Evolutionary conservation across 2,113 vertebrate species (phyloP).

Genomic region (Columba livia): DNA sequence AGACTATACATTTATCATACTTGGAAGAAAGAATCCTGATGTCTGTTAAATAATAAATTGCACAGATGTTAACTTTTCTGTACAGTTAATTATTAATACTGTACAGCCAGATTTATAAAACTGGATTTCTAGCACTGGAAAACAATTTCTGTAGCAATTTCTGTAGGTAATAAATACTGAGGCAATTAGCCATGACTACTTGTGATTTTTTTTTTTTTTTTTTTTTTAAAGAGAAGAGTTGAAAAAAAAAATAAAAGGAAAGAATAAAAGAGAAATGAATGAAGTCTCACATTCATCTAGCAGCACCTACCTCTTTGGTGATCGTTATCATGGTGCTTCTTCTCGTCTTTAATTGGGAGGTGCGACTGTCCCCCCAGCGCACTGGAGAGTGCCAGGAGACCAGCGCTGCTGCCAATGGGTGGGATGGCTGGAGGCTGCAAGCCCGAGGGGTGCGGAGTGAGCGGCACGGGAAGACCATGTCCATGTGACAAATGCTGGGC

Average conservation of each 20-base stretch:
- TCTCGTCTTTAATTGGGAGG: conserved; percentile 85
- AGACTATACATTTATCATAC: conserved; percentile 59
- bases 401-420: conserved; percentile 83
- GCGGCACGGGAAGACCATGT: conserved; percentile 84
- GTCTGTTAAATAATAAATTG: conserved; percentile 63
- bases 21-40: conserved; percentile 1
- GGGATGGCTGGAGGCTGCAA: conserved; percentile 84
- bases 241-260: background rate
- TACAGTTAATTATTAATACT: conserved; percentile 69
- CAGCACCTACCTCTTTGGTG: conserved; percentile 83
- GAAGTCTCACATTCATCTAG: background rate
- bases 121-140: conserved; percentile 27
- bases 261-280: accelerated
- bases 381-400: conserved; percentile 84
- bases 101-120: conserved; percentile 45
- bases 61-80: conserved; percentile 61
- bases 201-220: background rate
- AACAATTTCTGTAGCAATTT: conserved; percentile 32
- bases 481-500: conserved; percentile 88
- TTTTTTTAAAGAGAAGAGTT: background rate
- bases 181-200: background rate
- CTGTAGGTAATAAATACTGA: background rate
- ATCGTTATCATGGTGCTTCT: conserved; percentile 86
- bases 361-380: conserved; percentile 84
- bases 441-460: conserved; percentile 83